phyloP scores from a whole-genome alignment of 2,888 invertebrate genomes.

The Nesidiocoris tenuis region DNA sequence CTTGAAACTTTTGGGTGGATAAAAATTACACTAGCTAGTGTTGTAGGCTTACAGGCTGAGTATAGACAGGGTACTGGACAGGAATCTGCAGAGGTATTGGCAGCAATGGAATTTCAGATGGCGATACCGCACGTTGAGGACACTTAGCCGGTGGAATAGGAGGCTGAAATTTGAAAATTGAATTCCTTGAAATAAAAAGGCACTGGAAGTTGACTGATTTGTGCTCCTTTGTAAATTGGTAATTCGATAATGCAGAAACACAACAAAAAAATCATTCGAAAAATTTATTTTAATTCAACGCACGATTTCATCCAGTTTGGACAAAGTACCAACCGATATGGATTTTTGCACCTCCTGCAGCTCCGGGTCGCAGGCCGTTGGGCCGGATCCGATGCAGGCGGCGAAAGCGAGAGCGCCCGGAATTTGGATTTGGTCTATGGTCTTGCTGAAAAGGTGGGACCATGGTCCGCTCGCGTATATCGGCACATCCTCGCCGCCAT shows the following conservation, averaged over 20 bases:
- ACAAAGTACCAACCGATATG: background rate
- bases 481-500: conserved; percentile 52
- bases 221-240: too few relatives aligned
- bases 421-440: conserved; percentile 75
- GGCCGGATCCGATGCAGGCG: conserved; percentile 64
- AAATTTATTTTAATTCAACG: too few relatives aligned
- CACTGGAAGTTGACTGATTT: too few relatives aligned
- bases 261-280: too few relatives aligned
- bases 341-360: background rate
- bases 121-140: background rate
- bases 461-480: conserved; percentile 71
- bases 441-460: conserved; percentile 75
- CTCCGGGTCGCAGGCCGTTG: conserved; percentile 17
- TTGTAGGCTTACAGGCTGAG: too few relatives aligned
- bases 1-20: too few relatives aligned
- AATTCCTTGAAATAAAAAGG: too few relatives aligned
- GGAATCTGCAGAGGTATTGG: conserved; percentile 14
- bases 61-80: conserved; percentile 7
- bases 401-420: conserved; percentile 75
- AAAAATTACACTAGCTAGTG: too few relatives aligned
- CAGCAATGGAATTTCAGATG: background rate
- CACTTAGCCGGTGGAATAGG: background rate
- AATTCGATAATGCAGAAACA: too few relatives aligned
- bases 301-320: too few relatives aligned
- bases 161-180: background rate